A percentile compares a stretch with the other conserved stretches of the same genome.
Conservation (phyloP, 2,888 invertebrate species). For the Pyrochroa serraticornis region DNA sequence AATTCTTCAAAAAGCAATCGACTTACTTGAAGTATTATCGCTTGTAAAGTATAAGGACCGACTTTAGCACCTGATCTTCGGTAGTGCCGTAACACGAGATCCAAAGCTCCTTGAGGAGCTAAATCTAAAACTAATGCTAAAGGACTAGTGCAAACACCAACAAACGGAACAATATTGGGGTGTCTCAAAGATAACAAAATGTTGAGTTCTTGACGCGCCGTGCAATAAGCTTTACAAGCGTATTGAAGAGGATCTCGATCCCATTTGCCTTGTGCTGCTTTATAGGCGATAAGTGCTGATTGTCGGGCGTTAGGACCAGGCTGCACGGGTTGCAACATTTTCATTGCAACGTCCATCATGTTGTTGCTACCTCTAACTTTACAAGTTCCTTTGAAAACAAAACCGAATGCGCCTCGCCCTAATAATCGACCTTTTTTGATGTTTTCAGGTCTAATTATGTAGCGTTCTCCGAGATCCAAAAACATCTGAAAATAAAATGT, state of each 20-base stretch:
- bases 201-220: conserved; percentile 91
- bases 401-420: conserved; percentile 98
- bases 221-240: conserved; percentile 95
- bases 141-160: conserved; percentile 89
- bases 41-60: conserved; percentile 80
- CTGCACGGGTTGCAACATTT: conserved; percentile 93
- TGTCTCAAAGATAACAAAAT: conserved; percentile 86
- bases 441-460: conserved; percentile 81
- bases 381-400: conserved; percentile 86
- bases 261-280: conserved; percentile 81
- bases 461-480: conserved; percentile 82
- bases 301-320: conserved; percentile 75
- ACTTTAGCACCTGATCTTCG: conserved; percentile 83
- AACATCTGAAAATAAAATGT: conserved; percentile 66
- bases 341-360: conserved; percentile 83
- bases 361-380: conserved; percentile 64
- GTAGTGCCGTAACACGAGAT: conserved; percentile 83
- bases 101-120: conserved; percentile 92
- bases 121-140: conserved; percentile 86
- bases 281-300: conserved; percentile 63
- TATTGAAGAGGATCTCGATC: conserved; percentile 90
- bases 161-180: conserved; percentile 88
- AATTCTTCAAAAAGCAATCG: background rate
- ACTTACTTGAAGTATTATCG: conserved; percentile 79
- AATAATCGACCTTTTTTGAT: conserved; percentile 77